A percentile compares a stretch with the other conserved stretches of the same genome.
These are phyloP conservation scores for Tetragonula carbonaria DNA, from an alignment of 2,888 invertebrate genomes.

Conservation along the genomic window DNA sequence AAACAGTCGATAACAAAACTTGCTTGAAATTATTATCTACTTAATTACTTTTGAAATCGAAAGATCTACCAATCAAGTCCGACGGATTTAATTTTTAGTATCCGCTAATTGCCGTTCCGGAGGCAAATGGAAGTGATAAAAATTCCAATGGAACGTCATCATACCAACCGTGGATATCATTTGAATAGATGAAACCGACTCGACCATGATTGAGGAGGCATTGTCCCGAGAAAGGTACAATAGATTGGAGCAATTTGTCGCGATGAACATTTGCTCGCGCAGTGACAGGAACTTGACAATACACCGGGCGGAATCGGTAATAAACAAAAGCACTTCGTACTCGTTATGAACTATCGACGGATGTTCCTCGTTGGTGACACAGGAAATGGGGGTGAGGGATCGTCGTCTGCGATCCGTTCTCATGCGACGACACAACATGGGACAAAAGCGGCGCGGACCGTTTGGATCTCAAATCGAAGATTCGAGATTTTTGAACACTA, in stretches of 20 bases:
- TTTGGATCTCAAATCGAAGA: no score
- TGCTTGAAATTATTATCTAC: neutral
- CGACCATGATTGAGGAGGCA: conserved; percentile 3
- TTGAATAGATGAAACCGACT: conserved; percentile 24
- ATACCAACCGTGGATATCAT: neutral
- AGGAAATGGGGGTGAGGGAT: conserved; percentile 72
- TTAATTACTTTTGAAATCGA: neutral
- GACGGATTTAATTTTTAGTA: conserved; percentile 2
- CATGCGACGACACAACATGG: conserved; percentile 22
- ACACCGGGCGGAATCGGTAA: conserved; percentile 58
- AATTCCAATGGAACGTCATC: no score
- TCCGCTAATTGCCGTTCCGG: neutral
- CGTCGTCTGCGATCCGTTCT: conserved; percentile 48
- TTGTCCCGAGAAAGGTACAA: conserved; percentile 9
- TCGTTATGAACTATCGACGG: conserved; percentile 69
- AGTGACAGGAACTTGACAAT: conserved; percentile 57
- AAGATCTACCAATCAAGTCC: neutral
- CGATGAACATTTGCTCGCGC: conserved; percentile 57
- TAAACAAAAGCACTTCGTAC: conserved; percentile 56
- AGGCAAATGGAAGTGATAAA: neutral
- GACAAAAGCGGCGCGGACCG: neutral
- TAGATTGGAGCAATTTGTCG: conserved; percentile 61
- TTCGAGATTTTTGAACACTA: no score
- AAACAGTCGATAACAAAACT: neutral
- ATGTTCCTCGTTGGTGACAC: conserved; percentile 76